These are phyloP conservation scores for Zaprionus tsacasi DNA, from an alignment of 1,140 invertebrate genomes.

Conservation along the genomic window DNA sequence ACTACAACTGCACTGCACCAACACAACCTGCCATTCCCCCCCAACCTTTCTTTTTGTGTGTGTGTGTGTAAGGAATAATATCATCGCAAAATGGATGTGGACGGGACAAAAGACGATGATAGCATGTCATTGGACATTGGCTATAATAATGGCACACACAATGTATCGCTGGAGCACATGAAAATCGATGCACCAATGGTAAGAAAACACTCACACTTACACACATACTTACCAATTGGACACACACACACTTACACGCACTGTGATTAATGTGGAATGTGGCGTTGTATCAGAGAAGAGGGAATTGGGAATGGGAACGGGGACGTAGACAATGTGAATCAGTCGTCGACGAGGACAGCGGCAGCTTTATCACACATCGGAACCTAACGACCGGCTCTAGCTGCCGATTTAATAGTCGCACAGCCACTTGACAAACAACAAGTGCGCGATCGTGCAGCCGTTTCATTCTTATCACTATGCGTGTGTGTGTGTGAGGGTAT, in stretches of 20 bases:
- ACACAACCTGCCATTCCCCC: not conserved
- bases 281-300: constrained; percentile 2
- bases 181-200: constrained; percentile 93
- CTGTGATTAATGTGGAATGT: constrained; percentile 63
- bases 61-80: constrained; percentile 21
- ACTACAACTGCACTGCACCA: constrained; percentile 2
- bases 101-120: constrained; percentile 65
- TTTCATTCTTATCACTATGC: constrained; percentile 32
- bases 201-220: constrained; percentile 12
- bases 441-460: constrained; percentile 18
- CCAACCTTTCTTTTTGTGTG: not conserved
- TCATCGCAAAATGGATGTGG: constrained; percentile 47
- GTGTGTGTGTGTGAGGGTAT: no score
- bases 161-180: constrained; percentile 88
- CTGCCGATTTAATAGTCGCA: constrained; percentile 35
- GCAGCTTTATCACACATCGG: constrained; percentile 49
- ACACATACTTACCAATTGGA: not conserved
- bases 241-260: not conserved
- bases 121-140: constrained; percentile 85
- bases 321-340: constrained; percentile 47
- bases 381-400: constrained; percentile 12
- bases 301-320: not conserved
- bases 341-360: constrained; percentile 35
- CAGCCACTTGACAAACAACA: constrained; percentile 24
- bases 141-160: constrained; percentile 84